These are phyloP conservation scores for Rhineura floridana DNA, from an alignment of 2,113 vertebrate species.

Conservation along the genomic window DNA sequence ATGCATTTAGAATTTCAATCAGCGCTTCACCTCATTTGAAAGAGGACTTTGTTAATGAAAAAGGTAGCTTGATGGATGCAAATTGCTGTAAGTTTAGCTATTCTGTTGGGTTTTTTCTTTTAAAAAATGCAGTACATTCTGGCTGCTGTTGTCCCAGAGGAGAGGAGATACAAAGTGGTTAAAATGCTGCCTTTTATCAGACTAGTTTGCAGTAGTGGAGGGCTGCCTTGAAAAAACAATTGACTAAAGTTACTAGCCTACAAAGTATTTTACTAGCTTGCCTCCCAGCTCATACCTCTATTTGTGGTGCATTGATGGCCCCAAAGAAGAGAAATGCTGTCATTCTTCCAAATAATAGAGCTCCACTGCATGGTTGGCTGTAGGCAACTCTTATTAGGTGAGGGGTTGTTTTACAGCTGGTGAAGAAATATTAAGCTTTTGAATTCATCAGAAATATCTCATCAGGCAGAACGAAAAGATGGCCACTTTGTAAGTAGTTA, in stretches of 20 bases:
- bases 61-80: slow-evolving; percentile 75
- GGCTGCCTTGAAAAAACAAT: too few relatives aligned
- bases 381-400: too few relatives aligned
- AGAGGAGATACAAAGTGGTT: not conserved
- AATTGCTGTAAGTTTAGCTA: slow-evolving; percentile 69
- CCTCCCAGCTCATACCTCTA: not conserved
- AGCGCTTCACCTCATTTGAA: slow-evolving; percentile 65
- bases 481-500: too few relatives aligned
- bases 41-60: slow-evolving; percentile 77
- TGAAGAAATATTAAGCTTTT: too few relatives aligned
- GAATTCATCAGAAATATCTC: too few relatives aligned
- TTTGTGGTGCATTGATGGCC: not conserved
- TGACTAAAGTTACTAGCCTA: not conserved
- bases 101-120: slow-evolving; percentile 64
- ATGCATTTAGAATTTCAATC: slow-evolving; percentile 58
- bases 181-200: not conserved
- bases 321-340: too few relatives aligned
- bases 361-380: too few relatives aligned
- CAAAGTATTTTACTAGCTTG: not conserved
- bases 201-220: not conserved
- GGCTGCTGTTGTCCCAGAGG: not conserved
- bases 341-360: too few relatives aligned
- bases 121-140: slow-evolving; percentile 34
- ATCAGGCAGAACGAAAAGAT: too few relatives aligned
- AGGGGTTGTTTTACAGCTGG: too few relatives aligned